Percentiles rank a stretch among this genome's conserved stretches.
Evolutionary conservation across 2,113 vertebrate genomes (phyloP).

Genomic region (Ramphastos sulfuratus): DNA sequence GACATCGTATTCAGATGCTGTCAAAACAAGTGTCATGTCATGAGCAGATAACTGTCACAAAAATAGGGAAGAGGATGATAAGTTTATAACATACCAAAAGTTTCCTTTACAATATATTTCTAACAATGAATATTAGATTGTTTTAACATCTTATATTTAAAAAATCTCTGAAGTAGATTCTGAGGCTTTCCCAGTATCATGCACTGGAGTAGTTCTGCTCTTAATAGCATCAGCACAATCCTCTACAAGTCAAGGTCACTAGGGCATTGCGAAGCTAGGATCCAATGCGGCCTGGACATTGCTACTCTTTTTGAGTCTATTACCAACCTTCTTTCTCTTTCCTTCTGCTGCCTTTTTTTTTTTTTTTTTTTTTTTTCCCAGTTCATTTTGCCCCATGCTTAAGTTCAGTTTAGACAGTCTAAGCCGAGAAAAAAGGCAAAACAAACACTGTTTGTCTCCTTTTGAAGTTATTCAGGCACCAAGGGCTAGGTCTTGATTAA

Average conservation of each 20-base stretch:
- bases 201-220: not conserved
- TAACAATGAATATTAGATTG: not conserved
- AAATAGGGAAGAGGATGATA: not conserved
- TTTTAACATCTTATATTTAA: not conserved
- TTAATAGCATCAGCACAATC: not conserved
- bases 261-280: not conserved
- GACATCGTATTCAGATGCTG: not conserved
- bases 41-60: not conserved
- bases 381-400: not conserved
- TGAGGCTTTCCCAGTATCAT: not conserved
- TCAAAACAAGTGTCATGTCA: not conserved
- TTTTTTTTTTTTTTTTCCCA: not conserved
- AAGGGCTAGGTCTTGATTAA: constrained; percentile 40
- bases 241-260: not conserved
- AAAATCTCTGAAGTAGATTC: not conserved
- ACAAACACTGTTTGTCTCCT: constrained; percentile 35
- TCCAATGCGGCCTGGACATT: not conserved
- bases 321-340: not conserved
- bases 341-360: not conserved
- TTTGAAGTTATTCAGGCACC: constrained; percentile 45
- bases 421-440: not conserved
- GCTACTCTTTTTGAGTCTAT: not conserved
- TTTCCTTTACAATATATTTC: not conserved
- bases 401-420: not conserved
- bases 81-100: not conserved